Evolutionary conservation across 2,113 vertebrate genomes (phyloP).

Genomic region (Montifringilla adamsi): DNA sequence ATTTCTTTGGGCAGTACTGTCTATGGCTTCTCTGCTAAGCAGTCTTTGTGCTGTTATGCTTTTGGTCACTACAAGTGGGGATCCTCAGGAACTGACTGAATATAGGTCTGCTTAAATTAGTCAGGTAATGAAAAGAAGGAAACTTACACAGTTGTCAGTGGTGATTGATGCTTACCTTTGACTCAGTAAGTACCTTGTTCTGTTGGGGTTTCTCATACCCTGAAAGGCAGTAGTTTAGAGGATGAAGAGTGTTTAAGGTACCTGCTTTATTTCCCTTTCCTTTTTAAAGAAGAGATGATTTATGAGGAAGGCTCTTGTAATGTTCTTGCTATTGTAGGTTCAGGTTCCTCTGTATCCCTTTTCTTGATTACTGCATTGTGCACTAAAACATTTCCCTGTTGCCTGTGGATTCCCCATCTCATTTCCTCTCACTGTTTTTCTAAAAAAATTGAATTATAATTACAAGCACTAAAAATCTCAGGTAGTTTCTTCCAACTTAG

Average conservation of each 20-base stretch:
- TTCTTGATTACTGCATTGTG: not conserved
- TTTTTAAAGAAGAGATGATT: not conserved
- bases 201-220: not conserved
- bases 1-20: not conserved
- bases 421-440: not conserved
- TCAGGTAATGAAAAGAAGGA: not conserved
- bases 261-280: not conserved
- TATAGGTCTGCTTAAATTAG: not conserved
- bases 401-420: not conserved
- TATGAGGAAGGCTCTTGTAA: not conserved
- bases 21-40: not conserved
- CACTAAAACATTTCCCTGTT: not conserved
- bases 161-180: not conserved
- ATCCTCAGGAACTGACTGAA: not conserved
- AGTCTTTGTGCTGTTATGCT: not conserved
- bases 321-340: not conserved
- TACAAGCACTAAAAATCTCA: not conserved
- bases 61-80: not conserved
- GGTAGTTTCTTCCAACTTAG: not conserved
- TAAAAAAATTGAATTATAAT: not conserved
- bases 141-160: not conserved
- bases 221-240: not conserved
- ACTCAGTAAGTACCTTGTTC: not conserved
- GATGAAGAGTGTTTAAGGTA: not conserved
- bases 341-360: not conserved